Base-by-base conservation (phyloP, 2,888 invertebrate species). In the Aproaerema taeniolella region DNA sequence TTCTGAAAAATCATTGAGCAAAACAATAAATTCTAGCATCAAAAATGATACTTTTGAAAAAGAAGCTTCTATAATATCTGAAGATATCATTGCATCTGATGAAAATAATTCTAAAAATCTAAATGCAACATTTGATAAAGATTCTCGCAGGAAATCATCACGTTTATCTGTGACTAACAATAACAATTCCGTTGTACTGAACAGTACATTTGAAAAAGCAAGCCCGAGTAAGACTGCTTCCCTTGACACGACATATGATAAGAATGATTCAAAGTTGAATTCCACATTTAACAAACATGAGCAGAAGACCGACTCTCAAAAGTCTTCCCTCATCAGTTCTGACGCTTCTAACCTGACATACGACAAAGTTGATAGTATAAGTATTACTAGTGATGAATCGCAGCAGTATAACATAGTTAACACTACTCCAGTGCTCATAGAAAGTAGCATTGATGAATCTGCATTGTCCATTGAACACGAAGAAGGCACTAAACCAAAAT, bases 351-450 rank as follows among this genome's bases (percentile, higher is more conserved):
- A 70, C 42, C 47, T 61, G 4, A 57, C 61, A 24, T 57, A 55
- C 13, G 71, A 78, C 38, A 73, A 71, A 39, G 53, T 66, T 5
- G 52, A 54, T 17, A 60, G 59, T 8, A 69, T 82, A 4, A 82
- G 78, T 43, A 71, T 82, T 9, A 78, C 74, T 1, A 82, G 79
- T 52, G 78, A 82, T 43, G 76, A 85, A 9, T 77, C 77, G 0
- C 61, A 50, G 25, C 42, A 55, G 5, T 75, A 74, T 37, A 71
- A 76, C 37, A 74, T 80, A 17, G 47, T 74, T 0, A 79, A 81
- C 38, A 63, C 60, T 0, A 77, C 78, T 17, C 77, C 80, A 1
- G 40, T 82, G 2, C 53, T 82, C 1, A 67, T 85, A 39, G 82
- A 83, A 26, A 85, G 81, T 41, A 82, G 80, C 44, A 50, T 79